Percentiles rank a stretch among this genome's conserved stretches.
phyloP scores from a whole-genome alignment of 2,797 vertebrate genomes.

The Chanos chanos region DNA sequence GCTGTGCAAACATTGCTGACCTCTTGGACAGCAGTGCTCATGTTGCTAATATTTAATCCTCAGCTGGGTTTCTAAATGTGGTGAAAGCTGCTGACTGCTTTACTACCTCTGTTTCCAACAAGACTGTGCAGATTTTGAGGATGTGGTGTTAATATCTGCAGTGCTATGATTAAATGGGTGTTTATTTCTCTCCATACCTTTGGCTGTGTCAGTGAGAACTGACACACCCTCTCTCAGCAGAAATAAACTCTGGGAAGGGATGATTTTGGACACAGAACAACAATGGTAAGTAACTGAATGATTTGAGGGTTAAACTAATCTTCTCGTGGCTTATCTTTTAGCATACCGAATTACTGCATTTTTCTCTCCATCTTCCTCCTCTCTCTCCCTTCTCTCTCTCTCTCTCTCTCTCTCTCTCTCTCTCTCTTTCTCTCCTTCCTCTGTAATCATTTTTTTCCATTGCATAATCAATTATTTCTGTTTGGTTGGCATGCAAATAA shows the following conservation, averaged over 20 bases:
- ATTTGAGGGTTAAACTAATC: too few relatives aligned
- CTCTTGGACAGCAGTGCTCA: neutral
- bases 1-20: neutral
- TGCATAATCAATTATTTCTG: constrained; percentile 3
- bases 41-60: neutral
- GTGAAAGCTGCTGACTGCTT: neutral
- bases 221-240: neutral
- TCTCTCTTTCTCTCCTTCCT: neutral
- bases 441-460: neutral
- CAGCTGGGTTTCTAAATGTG: neutral
- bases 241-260: too few relatives aligned
- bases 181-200: neutral
- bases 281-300: too few relatives aligned
- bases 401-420: neutral
- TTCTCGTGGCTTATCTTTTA: neutral
- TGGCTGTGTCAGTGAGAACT: neutral
- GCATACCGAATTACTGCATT: neutral
- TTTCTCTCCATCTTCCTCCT: neutral
- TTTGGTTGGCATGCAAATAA: constrained; percentile 5
- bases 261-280: too few relatives aligned
- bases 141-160: neutral
- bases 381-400: neutral
- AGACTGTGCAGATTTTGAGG: neutral
- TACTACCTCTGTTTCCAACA: neutral
- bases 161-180: neutral